phyloP scores from a whole-genome alignment of 2,888 invertebrate species.

The Spodoptera picta region DNA sequence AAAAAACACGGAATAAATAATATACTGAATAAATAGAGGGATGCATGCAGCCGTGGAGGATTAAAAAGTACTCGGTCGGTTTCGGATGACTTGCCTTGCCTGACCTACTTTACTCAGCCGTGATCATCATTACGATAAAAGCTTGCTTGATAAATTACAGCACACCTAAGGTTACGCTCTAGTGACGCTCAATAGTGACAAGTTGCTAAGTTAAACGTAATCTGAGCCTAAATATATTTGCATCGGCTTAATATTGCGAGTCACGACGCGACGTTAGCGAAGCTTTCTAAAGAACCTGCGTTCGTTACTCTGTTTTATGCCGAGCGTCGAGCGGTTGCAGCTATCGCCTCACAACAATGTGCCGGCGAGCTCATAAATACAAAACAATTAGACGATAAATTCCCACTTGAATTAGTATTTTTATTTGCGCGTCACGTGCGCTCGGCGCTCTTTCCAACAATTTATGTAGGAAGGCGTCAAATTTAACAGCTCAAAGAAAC shows the following conservation, averaged over 20 bases:
- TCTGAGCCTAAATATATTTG: constrained; percentile 64
- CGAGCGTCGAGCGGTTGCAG: constrained; percentile 65
- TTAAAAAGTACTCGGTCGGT: constrained; percentile 66
- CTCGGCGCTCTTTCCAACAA: constrained; percentile 72
- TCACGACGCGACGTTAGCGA: constrained; percentile 74
- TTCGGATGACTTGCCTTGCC: constrained; percentile 64
- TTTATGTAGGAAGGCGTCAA: constrained; percentile 82
- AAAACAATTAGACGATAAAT: constrained; percentile 85
- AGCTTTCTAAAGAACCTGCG: constrained; percentile 58
- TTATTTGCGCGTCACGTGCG: constrained; percentile 85
- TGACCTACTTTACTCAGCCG: constrained; percentile 65
- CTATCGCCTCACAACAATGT: constrained; percentile 77
- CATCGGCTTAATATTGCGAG: constrained; percentile 64
- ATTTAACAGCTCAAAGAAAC: constrained; percentile 81
- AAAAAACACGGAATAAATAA: constrained; percentile 74
- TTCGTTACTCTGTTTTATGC: constrained; percentile 77
- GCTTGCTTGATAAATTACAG: constrained; percentile 67
- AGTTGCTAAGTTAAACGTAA: constrained; percentile 59
- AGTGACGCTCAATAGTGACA: constrained; percentile 30
- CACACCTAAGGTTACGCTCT: constrained; percentile 55
- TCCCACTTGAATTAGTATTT: constrained; percentile 81
- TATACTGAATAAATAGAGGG: constrained; percentile 62
- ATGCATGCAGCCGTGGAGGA: constrained; percentile 65
- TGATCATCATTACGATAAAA: constrained; percentile 72
- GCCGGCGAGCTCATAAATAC: constrained; percentile 78